A percentile compares a stretch with the other conserved stretches of the same genome.
Evolutionary conservation across 1,140 invertebrate species (phyloP).

Genomic region (Neodiprion virginianus): DNA sequence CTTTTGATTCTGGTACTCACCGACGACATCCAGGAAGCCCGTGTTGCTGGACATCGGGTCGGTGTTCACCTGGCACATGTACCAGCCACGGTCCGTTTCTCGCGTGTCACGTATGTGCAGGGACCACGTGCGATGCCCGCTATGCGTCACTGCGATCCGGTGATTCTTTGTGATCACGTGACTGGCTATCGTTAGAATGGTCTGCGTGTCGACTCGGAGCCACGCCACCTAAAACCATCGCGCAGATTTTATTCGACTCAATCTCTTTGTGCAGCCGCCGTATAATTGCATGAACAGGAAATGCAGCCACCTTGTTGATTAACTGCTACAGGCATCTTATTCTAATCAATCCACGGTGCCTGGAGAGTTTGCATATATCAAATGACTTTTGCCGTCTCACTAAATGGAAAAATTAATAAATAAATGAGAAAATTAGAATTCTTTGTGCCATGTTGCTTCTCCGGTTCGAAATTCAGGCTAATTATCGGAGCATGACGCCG

Average conservation of each 20-base stretch:
- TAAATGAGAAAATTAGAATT: no score
- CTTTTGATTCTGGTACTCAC: constrained; percentile 47
- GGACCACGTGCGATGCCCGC: constrained; percentile 64
- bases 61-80: constrained; percentile 69
- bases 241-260: neutral
- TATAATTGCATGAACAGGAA: constrained; percentile 8
- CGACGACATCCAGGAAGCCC: constrained; percentile 67
- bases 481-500: no score
- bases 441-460: no score
- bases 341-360: neutral
- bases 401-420: no score
- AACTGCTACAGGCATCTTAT: neutral
- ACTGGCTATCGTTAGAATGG: constrained; percentile 66
- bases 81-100: constrained; percentile 62
- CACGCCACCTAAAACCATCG: constrained; percentile 64
- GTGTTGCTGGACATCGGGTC: constrained; percentile 67
- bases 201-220: constrained; percentile 69
- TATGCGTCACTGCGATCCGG: constrained; percentile 65
- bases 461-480: no score
- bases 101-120: constrained; percentile 62
- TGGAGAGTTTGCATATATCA: no score
- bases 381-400: no score
- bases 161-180: constrained; percentile 67
- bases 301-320: neutral
- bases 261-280: constrained; percentile 1